Evolutionary conservation across 2,113 vertebrate species (phyloP).

Genomic region (Salvelinus sp.): DNA sequence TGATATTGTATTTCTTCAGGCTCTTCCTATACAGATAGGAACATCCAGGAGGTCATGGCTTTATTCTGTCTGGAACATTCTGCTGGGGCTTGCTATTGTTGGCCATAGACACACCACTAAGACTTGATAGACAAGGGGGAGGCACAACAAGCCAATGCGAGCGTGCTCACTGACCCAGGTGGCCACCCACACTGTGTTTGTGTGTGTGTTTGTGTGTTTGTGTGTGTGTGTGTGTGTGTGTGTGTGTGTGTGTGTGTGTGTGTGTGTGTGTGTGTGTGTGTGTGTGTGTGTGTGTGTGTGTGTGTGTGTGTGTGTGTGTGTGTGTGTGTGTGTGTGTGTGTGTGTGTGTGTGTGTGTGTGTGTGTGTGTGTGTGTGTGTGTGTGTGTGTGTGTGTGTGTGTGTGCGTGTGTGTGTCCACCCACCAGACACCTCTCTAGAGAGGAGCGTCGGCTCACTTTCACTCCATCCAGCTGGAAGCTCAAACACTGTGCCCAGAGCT

Average conservation of each 20-base stretch:
- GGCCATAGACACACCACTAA: conserved; percentile 10
- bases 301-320: too few species aligned
- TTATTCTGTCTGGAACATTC: conserved; percentile 3
- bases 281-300: too few species aligned
- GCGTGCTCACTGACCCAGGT: conserved; percentile 31
- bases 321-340: too few species aligned
- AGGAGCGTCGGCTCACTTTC: conserved; percentile 27
- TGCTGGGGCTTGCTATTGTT: conserved; percentile 8
- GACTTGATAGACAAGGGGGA: neutral
- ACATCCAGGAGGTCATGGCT: neutral
- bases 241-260: too few species aligned
- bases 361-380: too few species aligned
- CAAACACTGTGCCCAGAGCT: conserved; percentile 24
- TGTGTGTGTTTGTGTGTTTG: neutral
- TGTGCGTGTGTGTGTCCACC: too few species aligned
- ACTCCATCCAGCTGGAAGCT: conserved; percentile 38
- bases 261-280: too few species aligned
- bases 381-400: too few species aligned
- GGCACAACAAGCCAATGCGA: conserved; percentile 7
- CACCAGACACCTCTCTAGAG: conserved; percentile 16
- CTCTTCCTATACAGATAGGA: neutral
- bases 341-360: too few species aligned
- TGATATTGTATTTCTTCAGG: neutral
- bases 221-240: too few species aligned
- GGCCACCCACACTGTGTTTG: conserved; percentile 14